Evolutionary conservation across 2,113 vertebrate genomes (phyloP).

Genomic region (Poeciliopsis prolifica): DNA sequence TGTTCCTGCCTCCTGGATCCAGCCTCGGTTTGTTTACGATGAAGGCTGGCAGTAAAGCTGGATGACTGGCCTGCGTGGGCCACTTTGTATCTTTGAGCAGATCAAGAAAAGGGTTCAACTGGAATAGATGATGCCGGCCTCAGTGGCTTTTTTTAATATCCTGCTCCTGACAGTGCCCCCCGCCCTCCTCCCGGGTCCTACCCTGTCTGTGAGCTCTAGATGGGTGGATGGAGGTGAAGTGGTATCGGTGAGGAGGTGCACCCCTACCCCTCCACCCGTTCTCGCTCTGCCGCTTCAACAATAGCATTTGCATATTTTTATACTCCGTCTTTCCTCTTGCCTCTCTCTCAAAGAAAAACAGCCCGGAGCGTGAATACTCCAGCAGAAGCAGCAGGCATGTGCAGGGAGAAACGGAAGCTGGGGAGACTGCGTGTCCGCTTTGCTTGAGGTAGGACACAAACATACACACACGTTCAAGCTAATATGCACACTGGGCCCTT

Average conservation of each 20-base stretch:
- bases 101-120: constrained; percentile 8
- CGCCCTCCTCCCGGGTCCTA: background rate
- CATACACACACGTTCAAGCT: constrained; percentile 2
- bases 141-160: constrained; percentile 47
- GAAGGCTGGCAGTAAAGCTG: background rate
- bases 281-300: constrained; percentile 73
- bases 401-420: constrained; percentile 74
- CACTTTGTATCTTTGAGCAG: background rate
- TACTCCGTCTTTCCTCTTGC: constrained; percentile 61
- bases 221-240: constrained; percentile 25
- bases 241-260: constrained; percentile 40
- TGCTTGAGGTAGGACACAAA: constrained; percentile 19
- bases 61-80: background rate
- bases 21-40: background rate
- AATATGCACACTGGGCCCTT: constrained; percentile 31
- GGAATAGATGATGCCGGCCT: constrained; percentile 35
- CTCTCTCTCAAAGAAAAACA: constrained; percentile 77
- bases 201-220: constrained; percentile 12
- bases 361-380: constrained; percentile 78
- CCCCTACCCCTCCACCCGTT: background rate
- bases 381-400: constrained; percentile 68
- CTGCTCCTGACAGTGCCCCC: constrained; percentile 11
- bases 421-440: constrained; percentile 66
- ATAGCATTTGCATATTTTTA: constrained; percentile 84
- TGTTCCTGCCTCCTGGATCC: background rate